Evolutionary conservation across 2,797 vertebrate species (phyloP), one percentile per base, ranked within the genome.

Genomic region (Lepus townsendii): DNA sequence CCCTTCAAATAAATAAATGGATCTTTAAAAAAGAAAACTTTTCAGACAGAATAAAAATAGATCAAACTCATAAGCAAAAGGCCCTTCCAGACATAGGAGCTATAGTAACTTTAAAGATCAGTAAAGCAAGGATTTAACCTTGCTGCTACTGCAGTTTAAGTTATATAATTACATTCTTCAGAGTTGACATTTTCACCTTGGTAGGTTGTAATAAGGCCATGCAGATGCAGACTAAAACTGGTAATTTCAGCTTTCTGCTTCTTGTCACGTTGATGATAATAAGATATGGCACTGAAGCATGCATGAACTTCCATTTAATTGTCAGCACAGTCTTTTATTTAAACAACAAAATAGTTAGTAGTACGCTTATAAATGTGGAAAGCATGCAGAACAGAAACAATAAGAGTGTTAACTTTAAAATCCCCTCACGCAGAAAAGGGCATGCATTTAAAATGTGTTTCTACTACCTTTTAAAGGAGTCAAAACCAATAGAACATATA

Each of bases 291-390:
- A 94, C 80, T 96, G 96, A 96, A 97, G 96, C 96, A 96, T 95
- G 97, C 95, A 96, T 62, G 92, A 94, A 63, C 95, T 95, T 92
- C 79, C 94, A 93, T 95, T 98, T 98, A 97, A 97, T 98, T 98
- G 97, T 96, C 96, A 97, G 95, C 71, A 22, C 90, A 97, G 95
- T 95, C 95, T 95, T 98, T 98, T 97, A 97, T 97, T 98, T 98
- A 98, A 98, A 97, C 96, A 97, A 96, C 94, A 97, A 97, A 96
- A 97, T 96, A 98, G 97, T 98, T 98, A 98, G 95, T 87, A 88
- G 95, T 96, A 30, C 96, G 93, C 90, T 94, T 96, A 10, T 16
- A 66, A 94, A 94, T 97, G 97, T 97, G 93, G 96, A 97, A 97
- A 93, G 95, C 96, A 97, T 94, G 90, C 57, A 92, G 97, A 97